phyloP scores from a whole-genome alignment of 2,888 invertebrate genomes.

The Hypsopygia costalis region DNA sequence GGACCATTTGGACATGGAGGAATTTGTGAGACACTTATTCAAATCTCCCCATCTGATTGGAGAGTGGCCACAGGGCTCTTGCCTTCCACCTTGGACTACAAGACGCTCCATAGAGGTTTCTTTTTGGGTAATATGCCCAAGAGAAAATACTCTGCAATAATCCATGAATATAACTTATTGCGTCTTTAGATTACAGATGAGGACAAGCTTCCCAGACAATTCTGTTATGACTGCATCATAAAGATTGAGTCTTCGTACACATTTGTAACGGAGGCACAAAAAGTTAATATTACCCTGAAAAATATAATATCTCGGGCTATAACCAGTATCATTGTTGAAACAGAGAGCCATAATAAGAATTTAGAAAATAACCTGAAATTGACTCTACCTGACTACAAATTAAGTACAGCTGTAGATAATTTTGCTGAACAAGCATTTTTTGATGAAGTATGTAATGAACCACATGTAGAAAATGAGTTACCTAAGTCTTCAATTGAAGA shows the following conservation, averaged over 20 bases:
- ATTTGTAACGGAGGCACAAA: slow-evolving; percentile 66
- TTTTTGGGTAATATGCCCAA: too few species aligned
- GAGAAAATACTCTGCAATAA: too few species aligned
- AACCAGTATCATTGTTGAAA: slow-evolving; percentile 52
- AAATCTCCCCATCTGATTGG: too few species aligned
- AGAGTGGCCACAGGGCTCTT: too few species aligned
- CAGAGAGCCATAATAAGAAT: slow-evolving; percentile 23
- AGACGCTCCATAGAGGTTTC: too few species aligned
- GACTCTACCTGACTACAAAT: slow-evolving; percentile 49
- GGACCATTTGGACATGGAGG: too few species aligned
- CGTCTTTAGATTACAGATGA: slow-evolving; percentile 46
- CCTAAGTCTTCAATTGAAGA: not conserved
- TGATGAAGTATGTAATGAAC: slow-evolving; percentile 12
- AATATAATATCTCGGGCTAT: slow-evolving; percentile 48
- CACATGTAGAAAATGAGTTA: not conserved
- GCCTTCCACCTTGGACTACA: too few species aligned
- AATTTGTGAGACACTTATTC: too few species aligned
- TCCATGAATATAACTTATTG: not conserved
- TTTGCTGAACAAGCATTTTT: slow-evolving; percentile 20
- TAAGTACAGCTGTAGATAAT: slow-evolving; percentile 37
- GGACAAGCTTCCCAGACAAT: slow-evolving; percentile 69
- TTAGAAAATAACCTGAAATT: slow-evolving; percentile 24
- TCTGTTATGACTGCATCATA: slow-evolving; percentile 70
- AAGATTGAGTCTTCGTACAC: slow-evolving; percentile 71
- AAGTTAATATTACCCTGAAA: slow-evolving; percentile 50